Conservation (phyloP, 2,113 vertebrate species). For the Grus americana region DNA sequence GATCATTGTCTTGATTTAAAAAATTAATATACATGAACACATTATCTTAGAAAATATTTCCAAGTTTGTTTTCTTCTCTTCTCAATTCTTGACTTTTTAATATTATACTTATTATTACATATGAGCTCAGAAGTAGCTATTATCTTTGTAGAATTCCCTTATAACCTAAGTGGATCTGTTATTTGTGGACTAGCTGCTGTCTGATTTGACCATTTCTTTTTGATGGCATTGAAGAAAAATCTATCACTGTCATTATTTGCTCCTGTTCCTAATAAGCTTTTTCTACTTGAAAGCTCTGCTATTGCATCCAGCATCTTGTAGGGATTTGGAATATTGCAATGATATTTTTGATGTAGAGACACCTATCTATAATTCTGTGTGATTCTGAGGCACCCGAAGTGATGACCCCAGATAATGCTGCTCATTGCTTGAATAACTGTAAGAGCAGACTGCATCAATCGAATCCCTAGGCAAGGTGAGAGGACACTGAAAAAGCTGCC, state of each 20-base stretch:
- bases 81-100: not conserved
- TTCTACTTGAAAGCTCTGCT: not conserved
- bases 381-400: not conserved
- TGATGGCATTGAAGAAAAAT: not conserved
- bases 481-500: not conserved
- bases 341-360: not conserved
- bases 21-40: not conserved
- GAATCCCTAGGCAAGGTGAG: not conserved
- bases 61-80: not conserved
- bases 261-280: not conserved
- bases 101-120: not conserved
- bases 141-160: not conserved
- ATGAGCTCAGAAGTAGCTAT: not conserved
- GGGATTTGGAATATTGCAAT: not conserved
- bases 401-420: not conserved
- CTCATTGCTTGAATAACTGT: not conserved
- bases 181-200: not conserved
- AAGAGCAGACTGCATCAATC: not conserved
- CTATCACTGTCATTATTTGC: not conserved
- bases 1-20: not conserved
- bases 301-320: not conserved
- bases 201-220: not conserved
- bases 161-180: not conserved
- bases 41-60: not conserved
- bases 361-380: not conserved